Conservation (phyloP, 2,113 vertebrate genomes). For the Hippopotamus amphibius region DNA sequence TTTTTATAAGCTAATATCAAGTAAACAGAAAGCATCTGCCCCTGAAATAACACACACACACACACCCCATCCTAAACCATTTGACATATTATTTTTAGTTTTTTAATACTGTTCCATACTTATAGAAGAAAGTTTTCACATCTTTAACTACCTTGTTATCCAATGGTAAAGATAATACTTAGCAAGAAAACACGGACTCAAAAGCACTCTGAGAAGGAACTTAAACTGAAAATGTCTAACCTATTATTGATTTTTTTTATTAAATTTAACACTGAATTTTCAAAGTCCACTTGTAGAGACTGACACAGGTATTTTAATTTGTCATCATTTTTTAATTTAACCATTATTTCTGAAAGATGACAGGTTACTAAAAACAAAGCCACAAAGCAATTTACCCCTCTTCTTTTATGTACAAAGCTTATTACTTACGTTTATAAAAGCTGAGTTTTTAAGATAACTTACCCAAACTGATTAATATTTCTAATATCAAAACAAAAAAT, state of each 20-base stretch:
- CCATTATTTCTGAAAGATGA: constrained; percentile 33
- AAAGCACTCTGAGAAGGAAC: constrained; percentile 37
- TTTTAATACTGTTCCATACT: neutral
- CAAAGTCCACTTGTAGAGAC: constrained; percentile 5
- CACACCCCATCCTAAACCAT: neutral
- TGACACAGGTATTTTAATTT: constrained; percentile 17
- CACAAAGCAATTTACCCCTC: neutral
- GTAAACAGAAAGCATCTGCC: constrained; percentile 45
- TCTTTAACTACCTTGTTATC: constrained; percentile 29
- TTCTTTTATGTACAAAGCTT: neutral
- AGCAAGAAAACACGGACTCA: constrained; percentile 18
- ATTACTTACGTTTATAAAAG: constrained; percentile 48
- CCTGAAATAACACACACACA: neutral
- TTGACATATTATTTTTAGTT: neutral
- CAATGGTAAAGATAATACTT: constrained; percentile 30
- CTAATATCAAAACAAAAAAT: constrained; percentile 31
- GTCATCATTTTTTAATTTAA: constrained; percentile 12
- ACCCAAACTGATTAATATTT: constrained; percentile 37
- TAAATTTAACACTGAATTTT: constrained; percentile 49
- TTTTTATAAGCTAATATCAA: neutral
- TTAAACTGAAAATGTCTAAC: neutral
- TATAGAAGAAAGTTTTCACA: constrained; percentile 5
- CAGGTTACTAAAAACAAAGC: neutral
- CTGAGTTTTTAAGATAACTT: neutral
- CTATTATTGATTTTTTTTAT: neutral